Evolutionary conservation across 2,797 vertebrate genomes (phyloP), one percentile per base, ranked within the genome.

Genomic region (Okamejei kenojei): DNA sequence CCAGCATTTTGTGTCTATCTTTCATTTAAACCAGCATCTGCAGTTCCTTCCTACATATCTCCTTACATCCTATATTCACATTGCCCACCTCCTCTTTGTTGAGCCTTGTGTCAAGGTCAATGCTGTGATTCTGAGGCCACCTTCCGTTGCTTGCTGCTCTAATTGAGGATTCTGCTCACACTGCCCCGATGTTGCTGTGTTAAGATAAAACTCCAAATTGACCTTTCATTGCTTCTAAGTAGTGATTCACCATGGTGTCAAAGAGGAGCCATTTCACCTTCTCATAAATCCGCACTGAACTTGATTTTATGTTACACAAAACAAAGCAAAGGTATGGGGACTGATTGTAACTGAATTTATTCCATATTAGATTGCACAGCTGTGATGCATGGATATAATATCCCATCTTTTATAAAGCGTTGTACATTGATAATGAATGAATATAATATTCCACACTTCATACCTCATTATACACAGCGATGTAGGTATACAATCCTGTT

Each of bases 291-390:
- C 84, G 11, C n/a, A 7, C 61, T 88, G 84, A 88, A 88, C n/a
- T 68, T 19, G 19, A 68, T 88, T 86, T 88, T 8, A 68, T 68
- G 17, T 78, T 78, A 32, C 77, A 35, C 77, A 78, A 35, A 7
- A 88, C 61, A 35, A 68, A 88, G 29, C n/a, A 88, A 63, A 88
- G 61, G 84, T 68, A 21, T 68, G 84, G 19, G 10, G 77, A 78
- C 32, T 88, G 84, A 88, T 0, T 32, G 35, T n/a, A 35, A 21
- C 61, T 65, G 63, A 61, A 88, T 65, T 65, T 88, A 88, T 68
- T 68, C 84, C 84, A 88, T 63, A 88, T 88, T 88, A 88, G 61
- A 88, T 88, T 88, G 77, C 15, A 78, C 77, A 78, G 77, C 77
- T 78, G 35, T 78, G 61, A 88, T 88, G n/a, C 61, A 88, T 88